Conservation (phyloP, 2,888 invertebrate genomes). For the Nephrotoma flavescens region DNA sequence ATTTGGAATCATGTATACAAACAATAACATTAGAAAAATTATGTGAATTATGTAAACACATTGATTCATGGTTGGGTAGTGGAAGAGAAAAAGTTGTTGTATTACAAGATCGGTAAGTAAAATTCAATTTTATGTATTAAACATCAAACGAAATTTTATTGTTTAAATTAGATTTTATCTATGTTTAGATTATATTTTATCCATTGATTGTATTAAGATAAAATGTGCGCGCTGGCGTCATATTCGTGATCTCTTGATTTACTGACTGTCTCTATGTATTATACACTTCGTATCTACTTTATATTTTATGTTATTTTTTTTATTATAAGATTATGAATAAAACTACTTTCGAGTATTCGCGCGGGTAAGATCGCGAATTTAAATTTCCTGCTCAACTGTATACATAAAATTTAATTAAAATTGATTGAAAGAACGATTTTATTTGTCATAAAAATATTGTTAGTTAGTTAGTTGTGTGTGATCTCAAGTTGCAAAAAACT, state of each 20-base stretch:
- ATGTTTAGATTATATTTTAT: neutral
- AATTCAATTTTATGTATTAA: neutral
- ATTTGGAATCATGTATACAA: slow-evolving; percentile 20
- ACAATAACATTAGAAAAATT: slow-evolving; percentile 61
- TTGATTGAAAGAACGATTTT: neutral
- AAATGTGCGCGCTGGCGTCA: neutral
- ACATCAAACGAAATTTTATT: neutral
- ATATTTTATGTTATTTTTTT: neutral
- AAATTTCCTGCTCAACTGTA: neutral
- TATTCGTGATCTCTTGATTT: neutral
- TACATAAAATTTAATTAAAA: neutral
- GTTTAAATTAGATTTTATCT: neutral
- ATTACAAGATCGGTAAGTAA: slow-evolving; percentile 62
- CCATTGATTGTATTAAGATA: neutral
- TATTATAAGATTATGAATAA: neutral
- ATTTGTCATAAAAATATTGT: neutral
- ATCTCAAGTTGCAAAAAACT: neutral
- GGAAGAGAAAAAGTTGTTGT: slow-evolving; percentile 76
- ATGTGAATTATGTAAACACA: slow-evolving; percentile 84
- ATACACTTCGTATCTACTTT: neutral
- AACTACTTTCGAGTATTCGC: neutral
- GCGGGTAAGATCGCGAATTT: neutral
- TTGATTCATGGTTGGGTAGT: slow-evolving; percentile 80
- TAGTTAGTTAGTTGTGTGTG: neutral
- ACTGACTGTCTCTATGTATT: neutral